A percentile compares a stretch with the other conserved stretches of the same genome.
phyloP scores from a whole-genome alignment of 1,140 invertebrate genomes.

The Campoletis sonorensis region DNA sequence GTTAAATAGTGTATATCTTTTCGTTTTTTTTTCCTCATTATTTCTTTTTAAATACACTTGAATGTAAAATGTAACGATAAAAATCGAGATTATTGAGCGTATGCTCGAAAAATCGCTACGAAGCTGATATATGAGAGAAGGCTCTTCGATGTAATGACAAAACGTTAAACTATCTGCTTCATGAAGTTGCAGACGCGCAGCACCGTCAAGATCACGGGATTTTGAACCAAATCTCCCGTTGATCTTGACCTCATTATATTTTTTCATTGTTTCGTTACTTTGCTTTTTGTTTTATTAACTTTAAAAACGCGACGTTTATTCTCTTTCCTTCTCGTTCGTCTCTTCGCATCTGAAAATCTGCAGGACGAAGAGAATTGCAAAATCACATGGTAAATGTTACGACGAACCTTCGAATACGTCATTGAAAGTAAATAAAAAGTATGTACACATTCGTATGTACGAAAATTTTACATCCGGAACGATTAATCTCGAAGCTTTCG shows the following conservation, averaged over 20 bases:
- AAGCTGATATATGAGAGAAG: background rate
- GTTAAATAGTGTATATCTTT: background rate
- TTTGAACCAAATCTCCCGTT: background rate
- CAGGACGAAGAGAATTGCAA: background rate
- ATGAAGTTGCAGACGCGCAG: slow-evolving; percentile 34
- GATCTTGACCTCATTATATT: background rate
- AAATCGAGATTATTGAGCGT: background rate
- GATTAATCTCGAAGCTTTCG: no score
- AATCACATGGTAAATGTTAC: background rate
- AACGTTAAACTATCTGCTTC: slow-evolving; percentile 35
- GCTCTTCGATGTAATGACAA: background rate
- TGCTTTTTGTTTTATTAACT: background rate
- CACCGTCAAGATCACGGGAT: background rate
- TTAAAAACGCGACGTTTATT: background rate
- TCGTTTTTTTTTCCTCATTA: background rate
- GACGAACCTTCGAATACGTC: background rate
- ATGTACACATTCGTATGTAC: background rate
- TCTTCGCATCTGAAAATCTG: background rate
- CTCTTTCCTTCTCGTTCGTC: background rate
- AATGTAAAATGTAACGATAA: background rate
- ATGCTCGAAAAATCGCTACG: no score
- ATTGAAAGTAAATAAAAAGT: background rate
- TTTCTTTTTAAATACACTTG: background rate
- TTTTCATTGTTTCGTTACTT: background rate
- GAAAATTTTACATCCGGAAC: background rate